phyloP scores from a whole-genome alignment of 2,888 invertebrate genomes.

The Ophion ellenae region DNA sequence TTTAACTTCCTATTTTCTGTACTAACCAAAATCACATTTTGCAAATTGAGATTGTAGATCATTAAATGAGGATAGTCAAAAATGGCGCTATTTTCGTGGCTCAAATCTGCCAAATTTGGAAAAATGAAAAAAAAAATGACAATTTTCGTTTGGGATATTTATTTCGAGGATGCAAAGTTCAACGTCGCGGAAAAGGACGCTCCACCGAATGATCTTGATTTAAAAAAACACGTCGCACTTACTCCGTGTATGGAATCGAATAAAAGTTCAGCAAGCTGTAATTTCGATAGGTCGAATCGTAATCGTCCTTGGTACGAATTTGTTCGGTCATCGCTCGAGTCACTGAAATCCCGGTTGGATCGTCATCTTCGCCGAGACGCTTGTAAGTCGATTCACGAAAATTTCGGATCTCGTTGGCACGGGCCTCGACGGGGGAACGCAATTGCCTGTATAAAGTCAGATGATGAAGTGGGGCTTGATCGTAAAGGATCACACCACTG shows the following conservation, averaged over 20 bases:
- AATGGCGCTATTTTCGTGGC: no score
- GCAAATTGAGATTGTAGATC: no score
- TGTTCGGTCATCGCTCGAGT: conserved; percentile 72
- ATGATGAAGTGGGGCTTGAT: neutral
- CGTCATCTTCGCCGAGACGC: conserved; percentile 67
- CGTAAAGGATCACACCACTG: neutral
- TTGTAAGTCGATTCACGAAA: conserved; percentile 71
- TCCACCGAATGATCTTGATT: neutral
- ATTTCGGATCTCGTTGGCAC: conserved; percentile 70
- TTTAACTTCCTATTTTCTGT: no score
- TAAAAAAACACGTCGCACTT: conserved; percentile 3
- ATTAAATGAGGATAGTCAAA: no score
- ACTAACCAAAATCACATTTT: no score
- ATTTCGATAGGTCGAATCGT: conserved; percentile 65
- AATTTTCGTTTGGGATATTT: no score
- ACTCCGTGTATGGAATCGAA: conserved; percentile 69
- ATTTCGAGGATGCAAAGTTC: no score
- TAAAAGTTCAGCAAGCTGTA: conserved; percentile 70
- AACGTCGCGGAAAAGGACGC: neutral
- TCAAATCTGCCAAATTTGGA: no score
- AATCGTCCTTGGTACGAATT: conserved; percentile 66
- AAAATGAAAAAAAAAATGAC: no score
- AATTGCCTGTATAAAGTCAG: conserved; percentile 70
- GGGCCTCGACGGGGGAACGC: conserved; percentile 68
- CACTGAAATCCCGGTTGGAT: conserved; percentile 70